phyloP scores from a whole-genome alignment of 2,888 invertebrate genomes.

The Alloplasta piceator region DNA sequence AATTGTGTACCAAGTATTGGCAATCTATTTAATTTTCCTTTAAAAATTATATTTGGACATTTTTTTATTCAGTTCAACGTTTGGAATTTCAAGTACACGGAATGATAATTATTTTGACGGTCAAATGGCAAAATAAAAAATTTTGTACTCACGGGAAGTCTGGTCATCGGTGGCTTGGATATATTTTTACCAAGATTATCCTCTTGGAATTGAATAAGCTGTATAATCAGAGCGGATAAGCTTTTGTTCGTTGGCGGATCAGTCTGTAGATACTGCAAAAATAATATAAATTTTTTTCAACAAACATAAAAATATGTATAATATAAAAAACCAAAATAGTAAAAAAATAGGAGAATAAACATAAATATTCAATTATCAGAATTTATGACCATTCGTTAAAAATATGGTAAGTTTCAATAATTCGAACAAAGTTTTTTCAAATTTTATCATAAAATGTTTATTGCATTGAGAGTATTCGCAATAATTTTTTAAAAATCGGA shows the following conservation, averaged over 20 bases:
- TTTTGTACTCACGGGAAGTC: constrained; percentile 92
- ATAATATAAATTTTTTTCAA: constrained; percentile 45
- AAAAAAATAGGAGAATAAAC: neutral
- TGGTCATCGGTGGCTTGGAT: constrained; percentile 93
- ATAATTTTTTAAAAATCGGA: neutral
- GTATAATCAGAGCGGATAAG: constrained; percentile 92
- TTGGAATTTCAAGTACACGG: too few relatives aligned
- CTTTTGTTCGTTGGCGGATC: constrained; percentile 98
- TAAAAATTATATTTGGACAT: too few relatives aligned
- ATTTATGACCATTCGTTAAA: neutral
- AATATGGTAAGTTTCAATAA: neutral
- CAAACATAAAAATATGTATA: neutral
- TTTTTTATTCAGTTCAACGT: too few relatives aligned
- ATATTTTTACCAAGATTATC: constrained; percentile 97
- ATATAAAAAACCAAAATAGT: too few relatives aligned
- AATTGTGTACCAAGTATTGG: too few relatives aligned
- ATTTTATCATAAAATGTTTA: too few relatives aligned
- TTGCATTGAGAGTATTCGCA: neutral
- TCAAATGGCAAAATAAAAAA: too few relatives aligned
- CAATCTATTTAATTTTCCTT: too few relatives aligned
- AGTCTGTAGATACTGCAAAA: constrained; percentile 92
- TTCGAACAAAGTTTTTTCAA: neutral
- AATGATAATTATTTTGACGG: too few relatives aligned
- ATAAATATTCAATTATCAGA: neutral
- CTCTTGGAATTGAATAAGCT: constrained; percentile 98